Percentiles rank a stretch among this genome's conserved stretches.
Conservation (phyloP, 35 echinoderm and acorn worm genomes). For the Amphiura filiformis region DNA sequence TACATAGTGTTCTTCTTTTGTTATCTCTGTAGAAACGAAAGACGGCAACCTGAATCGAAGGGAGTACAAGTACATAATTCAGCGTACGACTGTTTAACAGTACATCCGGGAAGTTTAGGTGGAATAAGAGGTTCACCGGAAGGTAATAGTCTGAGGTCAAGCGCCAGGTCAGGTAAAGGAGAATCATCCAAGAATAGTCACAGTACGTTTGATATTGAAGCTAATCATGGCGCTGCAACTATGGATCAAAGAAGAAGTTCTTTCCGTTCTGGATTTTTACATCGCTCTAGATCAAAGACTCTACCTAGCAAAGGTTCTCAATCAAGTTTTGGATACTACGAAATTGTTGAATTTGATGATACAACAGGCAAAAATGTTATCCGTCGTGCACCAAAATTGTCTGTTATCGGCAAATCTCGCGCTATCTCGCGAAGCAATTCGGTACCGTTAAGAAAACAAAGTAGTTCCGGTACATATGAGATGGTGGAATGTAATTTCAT, state of each 20-base stretch:
- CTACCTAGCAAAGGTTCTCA: neutral
- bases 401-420: neutral
- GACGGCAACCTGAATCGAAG: neutral
- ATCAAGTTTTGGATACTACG: neutral
- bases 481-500: neutral
- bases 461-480: neutral
- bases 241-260: neutral
- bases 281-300: neutral
- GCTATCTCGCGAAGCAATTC: neutral
- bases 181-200: neutral
- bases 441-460: neutral
- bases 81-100: neutral
- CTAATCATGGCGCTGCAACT: neutral
- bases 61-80: neutral
- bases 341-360: neutral
- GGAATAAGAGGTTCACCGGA: neutral
- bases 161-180: neutral
- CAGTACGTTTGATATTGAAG: neutral
- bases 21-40: neutral
- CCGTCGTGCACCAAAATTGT: neutral
- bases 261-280: neutral
- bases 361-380: neutral
- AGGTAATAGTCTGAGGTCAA: slow-evolving; percentile 1
- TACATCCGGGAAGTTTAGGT: neutral
- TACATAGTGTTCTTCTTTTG: too few relatives aligned